These are phyloP conservation scores for Halictus ligatus DNA, from an alignment of 2,888 invertebrate species.

Conservation along the genomic window DNA sequence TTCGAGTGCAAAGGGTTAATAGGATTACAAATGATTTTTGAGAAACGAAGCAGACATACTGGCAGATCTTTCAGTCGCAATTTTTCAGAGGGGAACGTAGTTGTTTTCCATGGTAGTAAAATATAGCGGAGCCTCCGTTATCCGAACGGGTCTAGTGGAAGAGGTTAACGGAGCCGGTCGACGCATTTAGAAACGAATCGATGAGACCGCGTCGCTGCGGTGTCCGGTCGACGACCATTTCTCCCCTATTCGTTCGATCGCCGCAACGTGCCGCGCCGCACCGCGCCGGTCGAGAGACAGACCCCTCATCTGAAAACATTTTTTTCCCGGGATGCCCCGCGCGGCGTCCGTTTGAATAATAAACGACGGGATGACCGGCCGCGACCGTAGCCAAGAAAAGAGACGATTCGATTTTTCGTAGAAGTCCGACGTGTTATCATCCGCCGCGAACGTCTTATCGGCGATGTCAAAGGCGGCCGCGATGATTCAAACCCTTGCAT, in stretches of 20 bases:
- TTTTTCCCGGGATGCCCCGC: not conserved
- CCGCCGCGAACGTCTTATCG: not conserved
- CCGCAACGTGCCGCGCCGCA: no score
- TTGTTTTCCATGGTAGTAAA: not conserved
- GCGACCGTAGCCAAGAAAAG: not conserved
- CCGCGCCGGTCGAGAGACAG: not conserved
- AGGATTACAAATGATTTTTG: no score
- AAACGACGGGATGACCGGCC: not conserved
- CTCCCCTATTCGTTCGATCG: conserved; percentile 42
- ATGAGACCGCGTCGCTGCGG: conserved; percentile 30
- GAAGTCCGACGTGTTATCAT: not conserved
- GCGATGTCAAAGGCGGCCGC: not conserved
- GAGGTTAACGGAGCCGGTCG: conserved; percentile 27
- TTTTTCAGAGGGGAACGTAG: not conserved
- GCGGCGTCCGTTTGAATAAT: conserved; percentile 18
- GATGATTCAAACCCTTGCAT: not conserved
- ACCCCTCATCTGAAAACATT: conserved; percentile 11
- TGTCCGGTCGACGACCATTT: conserved; percentile 58
- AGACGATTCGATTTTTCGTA: not conserved
- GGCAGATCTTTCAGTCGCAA: no score
- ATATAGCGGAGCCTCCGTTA: not conserved
- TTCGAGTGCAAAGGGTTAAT: no score
- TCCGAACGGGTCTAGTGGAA: not conserved
- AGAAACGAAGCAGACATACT: no score
- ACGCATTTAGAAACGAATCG: conserved; percentile 66